Percentiles rank a stretch among this genome's conserved stretches.
phyloP scores from a whole-genome alignment of 2,113 vertebrate species.

The Psammodynastes pulverulentus region DNA sequence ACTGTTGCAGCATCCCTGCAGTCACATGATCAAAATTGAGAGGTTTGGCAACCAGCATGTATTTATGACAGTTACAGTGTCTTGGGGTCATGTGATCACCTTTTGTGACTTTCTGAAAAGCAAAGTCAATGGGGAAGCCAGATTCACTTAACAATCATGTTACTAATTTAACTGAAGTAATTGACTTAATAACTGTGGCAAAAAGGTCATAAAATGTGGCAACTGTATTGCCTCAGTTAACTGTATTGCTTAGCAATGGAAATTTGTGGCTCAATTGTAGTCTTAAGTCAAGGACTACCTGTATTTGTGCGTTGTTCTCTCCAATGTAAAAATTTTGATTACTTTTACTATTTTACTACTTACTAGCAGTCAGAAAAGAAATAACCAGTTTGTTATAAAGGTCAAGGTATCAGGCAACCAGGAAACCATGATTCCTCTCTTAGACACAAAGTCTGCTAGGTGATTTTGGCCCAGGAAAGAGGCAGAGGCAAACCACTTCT shows the following conservation, averaged over 20 bases:
- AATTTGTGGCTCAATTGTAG: not conserved
- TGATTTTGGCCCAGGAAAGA: not conserved
- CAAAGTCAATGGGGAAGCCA: not conserved
- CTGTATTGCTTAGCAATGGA: not conserved
- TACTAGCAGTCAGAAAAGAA: not conserved
- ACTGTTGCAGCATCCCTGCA: not conserved
- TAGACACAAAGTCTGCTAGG: not conserved
- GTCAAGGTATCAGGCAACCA: not conserved
- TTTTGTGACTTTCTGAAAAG: not conserved
- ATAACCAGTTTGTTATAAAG: not conserved
- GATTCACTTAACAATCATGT: not conserved
- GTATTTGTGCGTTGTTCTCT: not conserved
- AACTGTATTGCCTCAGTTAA: not conserved
- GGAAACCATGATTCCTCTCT: not conserved
- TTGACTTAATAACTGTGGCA: not conserved
- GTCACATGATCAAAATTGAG: not conserved
- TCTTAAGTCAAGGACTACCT: not conserved
- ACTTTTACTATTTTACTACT: not conserved
- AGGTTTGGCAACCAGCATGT: not conserved
- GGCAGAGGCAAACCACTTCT: not conserved
- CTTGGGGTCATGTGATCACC: not conserved
- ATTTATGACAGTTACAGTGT: not conserved
- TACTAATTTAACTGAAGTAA: not conserved
- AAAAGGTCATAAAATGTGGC: not conserved
- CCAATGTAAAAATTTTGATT: not conserved